Evolutionary conservation across 2,113 vertebrate genomes (phyloP).

Genomic region (Toxostoma redivivum): DNA sequence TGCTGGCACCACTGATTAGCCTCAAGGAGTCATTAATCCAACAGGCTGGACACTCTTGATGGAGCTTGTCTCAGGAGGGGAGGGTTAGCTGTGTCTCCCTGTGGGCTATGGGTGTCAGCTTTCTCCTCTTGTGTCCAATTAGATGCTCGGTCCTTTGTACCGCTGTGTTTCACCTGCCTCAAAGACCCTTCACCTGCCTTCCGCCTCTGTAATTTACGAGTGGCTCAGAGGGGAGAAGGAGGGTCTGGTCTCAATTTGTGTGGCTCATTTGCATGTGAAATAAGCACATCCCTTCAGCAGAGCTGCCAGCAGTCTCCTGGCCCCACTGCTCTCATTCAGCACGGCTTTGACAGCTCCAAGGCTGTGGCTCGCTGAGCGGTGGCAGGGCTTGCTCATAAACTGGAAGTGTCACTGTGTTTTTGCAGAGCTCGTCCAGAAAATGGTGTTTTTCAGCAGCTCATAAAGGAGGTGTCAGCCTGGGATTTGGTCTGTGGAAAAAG

Average conservation of each 20-base stretch:
- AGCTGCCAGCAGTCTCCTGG: not conserved
- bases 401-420: not conserved
- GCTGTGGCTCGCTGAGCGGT: not conserved
- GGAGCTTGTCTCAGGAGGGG: not conserved
- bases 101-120: not conserved
- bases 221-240: not conserved
- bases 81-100: not conserved
- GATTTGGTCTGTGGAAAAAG: not conserved
- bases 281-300: not conserved
- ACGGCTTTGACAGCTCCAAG: not conserved
- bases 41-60: not conserved
- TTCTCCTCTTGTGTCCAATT: not conserved
- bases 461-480: slow-evolving; percentile 9
- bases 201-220: not conserved
- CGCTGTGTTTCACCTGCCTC: not conserved
- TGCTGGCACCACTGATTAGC: not conserved
- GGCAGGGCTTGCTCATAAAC: not conserved
- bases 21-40: not conserved
- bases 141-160: not conserved
- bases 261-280: slow-evolving; percentile 7
- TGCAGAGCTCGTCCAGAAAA: not conserved
- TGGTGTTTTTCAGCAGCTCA: not conserved
- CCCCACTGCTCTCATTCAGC: not conserved
- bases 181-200: not conserved
- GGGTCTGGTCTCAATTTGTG: not conserved